Evolutionary conservation across 2,113 vertebrate genomes (phyloP).

Genomic region (Centropus bengalensis): DNA sequence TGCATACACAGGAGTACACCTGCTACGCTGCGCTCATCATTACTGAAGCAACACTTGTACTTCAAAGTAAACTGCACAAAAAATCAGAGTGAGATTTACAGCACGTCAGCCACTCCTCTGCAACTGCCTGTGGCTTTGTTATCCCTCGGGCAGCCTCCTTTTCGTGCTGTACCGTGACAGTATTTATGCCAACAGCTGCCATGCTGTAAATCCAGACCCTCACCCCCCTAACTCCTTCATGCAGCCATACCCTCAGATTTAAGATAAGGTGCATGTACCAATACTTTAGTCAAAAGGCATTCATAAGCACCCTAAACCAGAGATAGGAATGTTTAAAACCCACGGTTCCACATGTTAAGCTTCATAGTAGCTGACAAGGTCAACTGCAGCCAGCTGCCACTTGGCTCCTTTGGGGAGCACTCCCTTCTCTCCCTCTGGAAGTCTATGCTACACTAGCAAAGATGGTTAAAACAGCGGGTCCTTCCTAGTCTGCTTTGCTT

Average conservation of each 20-base stretch:
- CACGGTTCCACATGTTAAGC: neutral
- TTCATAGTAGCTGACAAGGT: neutral
- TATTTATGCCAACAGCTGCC: neutral
- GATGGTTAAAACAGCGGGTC: neutral
- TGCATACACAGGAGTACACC: neutral
- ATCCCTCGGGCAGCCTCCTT: neutral
- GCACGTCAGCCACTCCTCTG: neutral
- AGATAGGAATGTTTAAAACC: neutral
- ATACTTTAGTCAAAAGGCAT: neutral
- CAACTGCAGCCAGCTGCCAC: neutral
- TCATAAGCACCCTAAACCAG: neutral
- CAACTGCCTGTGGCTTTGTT: neutral
- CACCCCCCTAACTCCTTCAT: neutral
- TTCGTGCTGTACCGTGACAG: accelerated
- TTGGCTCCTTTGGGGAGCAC: neutral
- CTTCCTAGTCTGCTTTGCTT: neutral
- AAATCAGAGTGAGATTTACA: constrained; percentile 4
- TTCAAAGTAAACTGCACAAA: constrained; percentile 3
- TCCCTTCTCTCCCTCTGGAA: neutral
- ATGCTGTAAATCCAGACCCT: neutral
- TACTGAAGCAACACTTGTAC: neutral
- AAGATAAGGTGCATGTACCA: neutral
- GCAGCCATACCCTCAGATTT: neutral
- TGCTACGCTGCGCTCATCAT: neutral
- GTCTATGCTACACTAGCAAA: neutral